Evolutionary conservation across 2,888 invertebrate species (phyloP), one percentile per base, ranked within the genome.

Genomic region (Rosalia funebris): DNA sequence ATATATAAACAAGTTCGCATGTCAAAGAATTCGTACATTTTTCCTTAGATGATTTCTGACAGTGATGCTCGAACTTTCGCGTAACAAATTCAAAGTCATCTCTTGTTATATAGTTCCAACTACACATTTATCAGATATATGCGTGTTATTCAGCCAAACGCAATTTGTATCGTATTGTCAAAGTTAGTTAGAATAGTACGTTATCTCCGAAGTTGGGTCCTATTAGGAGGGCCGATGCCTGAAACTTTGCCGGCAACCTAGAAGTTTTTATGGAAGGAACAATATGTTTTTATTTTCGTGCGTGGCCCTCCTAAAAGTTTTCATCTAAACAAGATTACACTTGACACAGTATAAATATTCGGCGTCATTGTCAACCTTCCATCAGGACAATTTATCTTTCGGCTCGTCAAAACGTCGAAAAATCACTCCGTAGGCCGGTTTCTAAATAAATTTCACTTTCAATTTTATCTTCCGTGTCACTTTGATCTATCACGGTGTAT

Each of bases 381-480:
- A 45, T 57, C 54, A 37, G 31, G 15, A 55, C 62, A 60, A 60
- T 69, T 69, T 66, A 66, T 68, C 64, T 64, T 52, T 34, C 20
- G 37, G 41, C 45, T 48, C 42, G 57, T 63, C 68, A 63, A 57
- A 63, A 63, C 25, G 63, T 63, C 68, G 54, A 62, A 58, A 60
- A 60, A 60, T 58, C 61, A 60, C 65, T 63, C 25, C 39, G 54
- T 53, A 42, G 53, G 41, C 42, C 45, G 44, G 47, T 46, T 44
- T 46, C 57, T 46, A 62, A 63, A 66, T 66, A 66, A 63, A 66
- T 62, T 63, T 66, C 66, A 60, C 66, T 63, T 66, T 66, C 63
- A 63, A 66, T 66, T 66, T 66, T 66, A 57, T 60, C 58, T 58
- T 41, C 47, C 56, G 48, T 63, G 63, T 61, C 63, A 65, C 50